These are phyloP conservation scores for Oenanthe melanoleuca DNA, from an alignment of 2,113 vertebrate genomes.

Conservation along the genomic window DNA sequence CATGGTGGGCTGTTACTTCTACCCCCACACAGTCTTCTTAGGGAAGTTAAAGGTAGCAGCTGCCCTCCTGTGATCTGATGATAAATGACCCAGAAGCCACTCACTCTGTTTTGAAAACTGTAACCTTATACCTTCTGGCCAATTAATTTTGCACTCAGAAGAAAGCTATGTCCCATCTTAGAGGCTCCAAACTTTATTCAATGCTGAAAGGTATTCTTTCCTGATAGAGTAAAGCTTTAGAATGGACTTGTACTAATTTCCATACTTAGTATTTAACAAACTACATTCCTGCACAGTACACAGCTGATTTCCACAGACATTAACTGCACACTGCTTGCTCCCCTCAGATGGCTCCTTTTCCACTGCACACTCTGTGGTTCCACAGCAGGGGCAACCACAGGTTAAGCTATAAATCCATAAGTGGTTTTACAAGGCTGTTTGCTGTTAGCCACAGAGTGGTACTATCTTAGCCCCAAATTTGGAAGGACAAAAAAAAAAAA, in stretches of 20 bases:
- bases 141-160: not conserved
- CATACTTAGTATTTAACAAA: not conserved
- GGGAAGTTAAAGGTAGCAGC: not conserved
- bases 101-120: not conserved
- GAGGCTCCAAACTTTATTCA: not conserved
- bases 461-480: not conserved
- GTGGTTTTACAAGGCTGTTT: not conserved
- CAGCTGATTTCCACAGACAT: not conserved
- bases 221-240: not conserved
- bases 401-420: not conserved
- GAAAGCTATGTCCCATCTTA: not conserved
- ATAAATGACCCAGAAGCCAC: not conserved
- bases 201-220: not conserved
- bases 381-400: not conserved
- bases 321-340: not conserved
- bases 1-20: not conserved
- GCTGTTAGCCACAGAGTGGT: not conserved
- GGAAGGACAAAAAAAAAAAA: not conserved
- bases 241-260: not conserved
- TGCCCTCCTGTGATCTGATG: not conserved
- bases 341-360: not conserved
- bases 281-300: not conserved
- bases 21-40: not conserved
- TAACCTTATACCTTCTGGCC: not conserved
- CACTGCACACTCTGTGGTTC: not conserved